Conservation (phyloP, 2,797 vertebrate species). For the Argya squamiceps region DNA sequence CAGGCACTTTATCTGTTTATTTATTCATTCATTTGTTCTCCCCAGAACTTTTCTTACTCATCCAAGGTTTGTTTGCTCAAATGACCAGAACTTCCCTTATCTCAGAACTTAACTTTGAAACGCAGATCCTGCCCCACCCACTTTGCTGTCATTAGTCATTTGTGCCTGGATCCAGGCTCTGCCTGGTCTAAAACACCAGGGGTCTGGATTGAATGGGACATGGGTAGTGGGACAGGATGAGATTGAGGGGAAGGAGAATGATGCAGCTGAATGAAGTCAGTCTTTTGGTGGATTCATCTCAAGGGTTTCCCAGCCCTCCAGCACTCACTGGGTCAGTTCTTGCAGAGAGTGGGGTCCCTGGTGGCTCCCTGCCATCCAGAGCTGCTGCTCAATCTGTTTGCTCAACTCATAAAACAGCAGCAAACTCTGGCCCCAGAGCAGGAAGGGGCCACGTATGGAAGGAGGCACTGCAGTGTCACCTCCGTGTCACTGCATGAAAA, state of each 20-base stretch:
- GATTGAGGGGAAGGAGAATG: not conserved
- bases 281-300: not conserved
- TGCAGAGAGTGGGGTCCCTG: not conserved
- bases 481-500: not conserved
- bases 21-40: not conserved
- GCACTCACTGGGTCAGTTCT: not conserved
- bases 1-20: slow-evolving; percentile 10
- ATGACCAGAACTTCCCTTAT: slow-evolving; percentile 7
- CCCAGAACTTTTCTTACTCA: not conserved
- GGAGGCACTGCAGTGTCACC: not conserved
- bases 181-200: not conserved
- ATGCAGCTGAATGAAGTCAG: not conserved
- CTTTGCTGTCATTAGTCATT: not conserved
- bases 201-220: accelerated
- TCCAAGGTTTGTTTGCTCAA: slow-evolving; percentile 22
- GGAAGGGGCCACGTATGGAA: not conserved
- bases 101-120: not conserved
- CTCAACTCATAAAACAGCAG: not conserved
- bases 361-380: not conserved
- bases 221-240: not conserved
- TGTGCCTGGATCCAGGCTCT: not conserved
- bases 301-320: not conserved
- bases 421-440: not conserved
- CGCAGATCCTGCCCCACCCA: not conserved
- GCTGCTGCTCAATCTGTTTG: not conserved